These are phyloP conservation scores for Lepus americanus DNA, from an alignment of 2,113 vertebrate species.

Conservation along the genomic window DNA sequence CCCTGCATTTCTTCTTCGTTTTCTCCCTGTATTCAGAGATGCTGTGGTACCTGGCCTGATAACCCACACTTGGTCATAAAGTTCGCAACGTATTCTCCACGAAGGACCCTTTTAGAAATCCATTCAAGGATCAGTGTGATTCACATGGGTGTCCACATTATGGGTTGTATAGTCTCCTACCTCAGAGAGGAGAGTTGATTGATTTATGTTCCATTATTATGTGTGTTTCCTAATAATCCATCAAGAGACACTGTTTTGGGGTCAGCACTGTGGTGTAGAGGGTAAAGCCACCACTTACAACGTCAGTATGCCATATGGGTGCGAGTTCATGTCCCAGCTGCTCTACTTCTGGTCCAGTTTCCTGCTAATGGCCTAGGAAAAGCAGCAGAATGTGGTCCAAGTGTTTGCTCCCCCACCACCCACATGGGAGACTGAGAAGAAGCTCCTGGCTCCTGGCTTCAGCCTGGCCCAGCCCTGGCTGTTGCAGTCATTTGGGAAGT, in stretches of 20 bases:
- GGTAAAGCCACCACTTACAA: no score
- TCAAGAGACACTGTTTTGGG: not conserved
- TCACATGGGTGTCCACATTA: not conserved
- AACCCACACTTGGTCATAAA: not conserved
- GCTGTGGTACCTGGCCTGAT: not conserved
- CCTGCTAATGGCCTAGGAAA: no score
- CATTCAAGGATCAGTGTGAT: not conserved
- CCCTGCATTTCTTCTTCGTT: not conserved
- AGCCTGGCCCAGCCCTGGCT: no score
- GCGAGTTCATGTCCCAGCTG: no score
- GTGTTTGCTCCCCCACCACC: no score
- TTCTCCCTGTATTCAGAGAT: not conserved
- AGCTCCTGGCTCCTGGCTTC: no score
- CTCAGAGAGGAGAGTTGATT: not conserved
- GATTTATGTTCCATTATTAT: not conserved
- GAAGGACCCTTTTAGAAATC: not conserved
- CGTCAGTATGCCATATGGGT: no score
- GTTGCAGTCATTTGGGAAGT: no score
- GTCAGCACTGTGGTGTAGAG: not conserved
- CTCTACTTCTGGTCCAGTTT: no score
- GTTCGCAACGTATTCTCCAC: not conserved
- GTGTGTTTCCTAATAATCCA: not conserved
- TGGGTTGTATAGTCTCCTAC: not conserved
- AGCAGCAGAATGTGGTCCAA: no score
- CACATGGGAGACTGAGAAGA: no score